Evolutionary conservation across 2,113 vertebrate genomes (phyloP).

Genomic region (Heterochromis multidens): DNA sequence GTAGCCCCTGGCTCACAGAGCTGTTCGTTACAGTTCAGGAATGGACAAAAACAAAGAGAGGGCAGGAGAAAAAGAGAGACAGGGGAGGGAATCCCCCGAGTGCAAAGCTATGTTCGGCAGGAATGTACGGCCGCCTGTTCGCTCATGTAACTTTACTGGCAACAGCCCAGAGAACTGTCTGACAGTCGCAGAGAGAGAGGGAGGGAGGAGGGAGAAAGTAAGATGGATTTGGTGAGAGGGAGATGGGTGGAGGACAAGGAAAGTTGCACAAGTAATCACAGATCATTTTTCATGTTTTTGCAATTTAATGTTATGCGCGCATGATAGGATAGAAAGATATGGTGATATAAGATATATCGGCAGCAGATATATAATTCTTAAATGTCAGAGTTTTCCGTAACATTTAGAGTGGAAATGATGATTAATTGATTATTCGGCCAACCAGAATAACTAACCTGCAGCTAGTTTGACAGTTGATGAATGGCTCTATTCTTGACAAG

Average conservation of each 20-base stretch:
- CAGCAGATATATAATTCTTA: background rate
- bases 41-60: slow-evolving; percentile 24
- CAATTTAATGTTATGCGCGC: background rate
- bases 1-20: background rate
- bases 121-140: slow-evolving; percentile 72
- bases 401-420: background rate
- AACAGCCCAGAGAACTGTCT: slow-evolving; percentile 58
- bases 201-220: background rate
- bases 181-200: background rate
- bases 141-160: slow-evolving; percentile 70
- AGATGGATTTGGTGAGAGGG: slow-evolving; percentile 28
- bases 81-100: slow-evolving; percentile 64
- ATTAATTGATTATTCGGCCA: background rate
- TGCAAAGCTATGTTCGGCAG: slow-evolving; percentile 62
- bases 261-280: background rate
- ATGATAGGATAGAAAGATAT: background rate
- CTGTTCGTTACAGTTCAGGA: background rate
- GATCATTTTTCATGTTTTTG: slow-evolving; percentile 26
- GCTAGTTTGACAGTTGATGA: background rate
- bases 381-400: background rate
- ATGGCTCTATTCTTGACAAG: background rate
- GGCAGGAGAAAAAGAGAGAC: background rate
- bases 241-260: slow-evolving; percentile 10
- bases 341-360: background rate
- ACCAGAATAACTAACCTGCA: background rate